Evolutionary conservation across 2,797 vertebrate species (phyloP).

Genomic region (Clarias pachynema): DNA sequence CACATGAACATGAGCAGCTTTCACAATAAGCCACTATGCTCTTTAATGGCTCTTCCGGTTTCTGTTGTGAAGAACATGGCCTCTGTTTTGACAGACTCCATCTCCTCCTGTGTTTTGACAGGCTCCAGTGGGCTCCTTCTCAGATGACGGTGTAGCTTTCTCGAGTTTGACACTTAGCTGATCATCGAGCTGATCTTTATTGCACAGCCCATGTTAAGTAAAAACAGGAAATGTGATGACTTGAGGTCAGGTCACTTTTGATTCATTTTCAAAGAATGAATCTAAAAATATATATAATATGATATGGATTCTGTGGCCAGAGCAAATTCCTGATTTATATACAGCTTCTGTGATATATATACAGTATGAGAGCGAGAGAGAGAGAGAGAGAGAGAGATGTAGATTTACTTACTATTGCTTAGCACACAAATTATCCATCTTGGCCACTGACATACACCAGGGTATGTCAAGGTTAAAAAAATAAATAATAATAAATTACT

Average conservation of each 20-base stretch:
- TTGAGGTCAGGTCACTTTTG: not conserved
- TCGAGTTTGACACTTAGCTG: not conserved
- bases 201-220: not conserved
- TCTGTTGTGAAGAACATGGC: not conserved
- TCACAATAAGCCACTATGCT: slow-evolving; percentile 8
- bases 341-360: no score
- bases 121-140: slow-evolving; percentile 23
- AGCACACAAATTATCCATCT: not conserved
- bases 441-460: not conserved
- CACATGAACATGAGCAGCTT: not conserved
- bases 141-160: not conserved
- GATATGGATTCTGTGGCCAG: slow-evolving; percentile 11
- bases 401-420: not conserved
- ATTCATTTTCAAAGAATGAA: not conserved
- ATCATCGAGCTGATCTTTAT: slow-evolving; percentile 19
- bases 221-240: not conserved
- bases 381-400: no score
- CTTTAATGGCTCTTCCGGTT: slow-evolving; percentile 9
- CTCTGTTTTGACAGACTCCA: slow-evolving; percentile 18
- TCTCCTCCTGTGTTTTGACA: slow-evolving; percentile 43
- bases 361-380: no score
- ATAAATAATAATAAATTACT: no score
- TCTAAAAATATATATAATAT: not conserved
- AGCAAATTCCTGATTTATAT: not conserved
- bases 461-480: no score